Conservation (phyloP, 2,888 invertebrate species). For the Mimumesa dahlbomi region DNA sequence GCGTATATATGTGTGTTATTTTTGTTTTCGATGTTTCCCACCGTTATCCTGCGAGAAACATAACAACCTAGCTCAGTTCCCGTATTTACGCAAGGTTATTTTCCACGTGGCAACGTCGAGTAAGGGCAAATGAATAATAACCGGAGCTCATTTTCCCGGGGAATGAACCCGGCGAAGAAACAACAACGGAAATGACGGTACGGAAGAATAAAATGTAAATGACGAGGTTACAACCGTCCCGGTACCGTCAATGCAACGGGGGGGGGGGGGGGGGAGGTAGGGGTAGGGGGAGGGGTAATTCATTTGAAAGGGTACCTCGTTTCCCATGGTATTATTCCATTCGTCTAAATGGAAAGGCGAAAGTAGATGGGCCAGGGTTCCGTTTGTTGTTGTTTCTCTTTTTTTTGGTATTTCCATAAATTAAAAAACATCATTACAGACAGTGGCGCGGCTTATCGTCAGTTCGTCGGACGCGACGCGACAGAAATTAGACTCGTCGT, state of each 20-base stretch:
- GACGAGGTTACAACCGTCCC: slow-evolving; percentile 21
- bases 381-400: no score
- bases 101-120: no score
- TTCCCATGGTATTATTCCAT: slow-evolving; percentile 12
- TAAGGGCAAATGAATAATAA: slow-evolving; percentile 1
- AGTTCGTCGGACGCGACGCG: no score
- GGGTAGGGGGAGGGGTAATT: slow-evolving; percentile 16
- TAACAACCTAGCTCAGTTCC: no score
- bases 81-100: no score
- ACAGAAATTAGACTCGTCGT: no score
- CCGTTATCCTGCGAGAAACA: no score
- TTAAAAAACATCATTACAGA: slow-evolving; percentile 19
- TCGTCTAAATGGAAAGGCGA: slow-evolving; percentile 1
- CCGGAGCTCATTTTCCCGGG: not conserved
- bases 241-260: not conserved
- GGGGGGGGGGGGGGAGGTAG: no score
- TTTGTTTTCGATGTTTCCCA: no score
- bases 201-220: slow-evolving; percentile 34
- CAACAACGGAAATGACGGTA: slow-evolving; percentile 8
- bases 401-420: slow-evolving; percentile 18
- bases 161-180: slow-evolving; percentile 16
- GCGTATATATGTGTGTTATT: no score
- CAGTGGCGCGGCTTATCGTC: no score
- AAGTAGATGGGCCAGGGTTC: not conserved
- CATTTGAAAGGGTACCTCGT: slow-evolving; percentile 11